Conservation (phyloP, 2,797 vertebrate species). For the Gorsachius magnificus region DNA sequence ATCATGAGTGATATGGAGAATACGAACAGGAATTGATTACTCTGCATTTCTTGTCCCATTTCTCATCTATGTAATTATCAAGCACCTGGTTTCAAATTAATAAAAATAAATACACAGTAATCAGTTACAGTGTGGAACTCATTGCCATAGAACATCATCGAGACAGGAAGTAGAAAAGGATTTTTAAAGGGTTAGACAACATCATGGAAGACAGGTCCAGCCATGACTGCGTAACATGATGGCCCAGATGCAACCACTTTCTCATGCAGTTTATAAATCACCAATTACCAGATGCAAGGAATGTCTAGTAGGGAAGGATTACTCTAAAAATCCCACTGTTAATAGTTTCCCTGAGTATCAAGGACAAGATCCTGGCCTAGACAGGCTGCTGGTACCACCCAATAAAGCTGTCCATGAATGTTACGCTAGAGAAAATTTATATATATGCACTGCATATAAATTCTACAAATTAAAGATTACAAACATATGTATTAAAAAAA, state of each 20-base stretch:
- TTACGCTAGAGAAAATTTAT: neutral
- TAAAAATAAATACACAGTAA: neutral
- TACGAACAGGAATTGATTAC: rapidly evolving
- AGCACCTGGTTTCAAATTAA: neutral
- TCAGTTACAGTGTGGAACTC: neutral
- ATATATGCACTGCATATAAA: neutral
- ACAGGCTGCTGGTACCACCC: neutral
- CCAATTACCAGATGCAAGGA: neutral
- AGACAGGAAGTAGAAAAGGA: neutral
- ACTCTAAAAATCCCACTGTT: neutral
- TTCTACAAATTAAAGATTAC: neutral
- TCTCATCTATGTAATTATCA: neutral
- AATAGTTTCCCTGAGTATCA: neutral
- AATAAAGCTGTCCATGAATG: neutral
- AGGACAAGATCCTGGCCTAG: neutral
- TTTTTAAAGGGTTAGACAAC: neutral
- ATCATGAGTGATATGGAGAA: neutral
- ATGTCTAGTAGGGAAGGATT: neutral
- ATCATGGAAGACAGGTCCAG: neutral
- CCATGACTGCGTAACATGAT: neutral
- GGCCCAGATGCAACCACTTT: neutral
- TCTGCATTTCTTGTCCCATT: neutral
- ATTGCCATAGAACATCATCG: neutral
- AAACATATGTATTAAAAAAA: neutral
- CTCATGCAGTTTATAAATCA: neutral